phyloP scores from a whole-genome alignment of 2,888 invertebrate genomes.

The Cantharis lateralis region DNA sequence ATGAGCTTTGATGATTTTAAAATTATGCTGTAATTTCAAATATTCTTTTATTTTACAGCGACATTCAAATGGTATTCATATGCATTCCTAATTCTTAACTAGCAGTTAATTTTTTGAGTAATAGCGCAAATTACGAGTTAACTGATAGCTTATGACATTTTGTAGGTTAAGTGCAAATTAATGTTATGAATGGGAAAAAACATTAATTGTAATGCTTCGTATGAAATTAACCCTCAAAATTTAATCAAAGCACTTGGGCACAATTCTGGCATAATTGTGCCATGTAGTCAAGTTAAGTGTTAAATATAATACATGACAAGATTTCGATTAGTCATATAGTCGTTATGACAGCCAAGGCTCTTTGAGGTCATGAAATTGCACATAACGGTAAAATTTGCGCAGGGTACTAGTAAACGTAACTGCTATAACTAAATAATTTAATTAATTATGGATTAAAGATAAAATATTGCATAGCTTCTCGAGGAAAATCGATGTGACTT shows the following conservation, averaged over 20 bases:
- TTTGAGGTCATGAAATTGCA: not conserved
- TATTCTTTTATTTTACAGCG: not conserved
- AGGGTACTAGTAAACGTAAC: conserved; percentile 4
- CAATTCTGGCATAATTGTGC: conserved; percentile 12
- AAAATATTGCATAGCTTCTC: not conserved
- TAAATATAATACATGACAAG: conserved; percentile 32
- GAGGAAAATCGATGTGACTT: not conserved
- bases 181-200: not conserved
- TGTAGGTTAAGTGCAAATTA: not conserved
- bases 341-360: not conserved
- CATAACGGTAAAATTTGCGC: not conserved
- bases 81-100: not conserved
- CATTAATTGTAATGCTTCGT: not conserved
- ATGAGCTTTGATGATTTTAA: not conserved
- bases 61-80: not conserved
- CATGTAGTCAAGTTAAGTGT: conserved; percentile 24
- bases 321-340: conserved; percentile 30
- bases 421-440: conserved; percentile 29
- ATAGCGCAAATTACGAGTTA: too few species aligned
- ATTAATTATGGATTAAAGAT: conserved; percentile 28
- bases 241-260: not conserved
- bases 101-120: not conserved
- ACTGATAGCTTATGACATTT: not conserved
- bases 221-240: not conserved
- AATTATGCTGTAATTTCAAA: not conserved